Base-by-base conservation (phyloP, 23 tunicate species). In the Styela plicata region DNA sequence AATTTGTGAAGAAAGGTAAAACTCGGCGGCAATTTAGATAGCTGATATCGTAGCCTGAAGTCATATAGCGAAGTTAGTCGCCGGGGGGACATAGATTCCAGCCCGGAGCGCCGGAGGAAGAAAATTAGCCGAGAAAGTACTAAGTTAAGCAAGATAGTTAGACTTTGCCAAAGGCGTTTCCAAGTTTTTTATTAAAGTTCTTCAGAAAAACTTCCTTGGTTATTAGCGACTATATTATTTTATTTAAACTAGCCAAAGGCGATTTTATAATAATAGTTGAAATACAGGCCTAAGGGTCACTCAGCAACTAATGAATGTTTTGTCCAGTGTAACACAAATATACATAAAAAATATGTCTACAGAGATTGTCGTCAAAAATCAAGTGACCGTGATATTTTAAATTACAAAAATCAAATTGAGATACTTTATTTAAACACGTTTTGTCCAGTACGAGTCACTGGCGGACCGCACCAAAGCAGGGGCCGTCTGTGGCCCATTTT, bases 41-140 rank as follows among this genome's bases (percentile, higher is more conserved):
- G 81, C n/a, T 76, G 31, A 28, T 57, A 24, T 76, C 31, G 81
- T 76, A 76, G 81, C 81, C 81, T 57, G 81, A 44, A 76, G 81
- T 76, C 65, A 76, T 76, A 76, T 44, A 20, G 63, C 36, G 81
- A 5, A 44, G 66, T 18, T 27, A 36, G 81, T 37, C 26, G 81
- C 81, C 81, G 81, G 37, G 44, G 81, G 81, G 81, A 24, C 22
- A 0, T 36, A 21, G 37, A 16, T 32, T 53, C 64, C 66, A 76
- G 66, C 81, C 81, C 37, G 81, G 66, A 52, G 81, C 66, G 53
- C 29, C 52, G 27, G 21, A 52, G 30, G 27, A 29, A 76, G 64
- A 57, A 76, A 53, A 76, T 76, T 76, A 27, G 81, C 52, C 27
- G 53, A 76, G 18, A 28, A 28, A 13, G 26, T 3, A 22, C 13